Evolutionary conservation across 2,113 vertebrate genomes (phyloP), one percentile per base, ranked within the genome.

Genomic region (Lasiurus cinereus): DNA sequence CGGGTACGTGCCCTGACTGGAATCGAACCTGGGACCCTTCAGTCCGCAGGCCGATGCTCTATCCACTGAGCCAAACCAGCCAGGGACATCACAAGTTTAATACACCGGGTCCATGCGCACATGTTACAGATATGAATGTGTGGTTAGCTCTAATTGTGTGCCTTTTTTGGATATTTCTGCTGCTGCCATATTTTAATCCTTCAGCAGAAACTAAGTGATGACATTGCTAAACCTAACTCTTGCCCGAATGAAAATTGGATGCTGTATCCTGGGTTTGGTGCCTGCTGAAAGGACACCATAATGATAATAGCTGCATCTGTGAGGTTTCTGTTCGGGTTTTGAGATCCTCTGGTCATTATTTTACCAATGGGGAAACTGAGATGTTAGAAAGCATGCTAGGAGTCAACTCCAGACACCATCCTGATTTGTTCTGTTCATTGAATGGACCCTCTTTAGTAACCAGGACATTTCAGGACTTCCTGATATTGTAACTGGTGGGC

Each of bases 71-170:
- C 59, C 9, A 62, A 27, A 62, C 24, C 59, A 24, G 59, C 59
- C 22, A 27, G 59, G 59, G 59, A 27, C 46, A 36, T 16, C 31
- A 13, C 6, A 31, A n/a, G 5, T 8, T 82, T 78, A 10, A 8
- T 2, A 2, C 16, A 19, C 14, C 7, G 3, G 46, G 39, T 9
- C 6, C 6, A 0, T 24, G 11, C 3, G 66, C 2, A 6, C 4
- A 6, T 0, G 0, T 77, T 6, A 1, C 0, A 1, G 22, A 16
- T 1, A 3, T 0, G 5, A 12, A 5, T 43, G 9, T 77, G 24
- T 33, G 43, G 52, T 79, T 39, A 16, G 22, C 31, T 85, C 56
- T n/a, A 4, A 66, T 48, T 82, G 54, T 14, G 33, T 43, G 46
- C 56, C 21, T 5, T 76, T 64, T 29, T 2, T 36, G 54, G 54